phyloP scores from a whole-genome alignment of 2,113 vertebrate genomes.

The Pimephales promelas region DNA sequence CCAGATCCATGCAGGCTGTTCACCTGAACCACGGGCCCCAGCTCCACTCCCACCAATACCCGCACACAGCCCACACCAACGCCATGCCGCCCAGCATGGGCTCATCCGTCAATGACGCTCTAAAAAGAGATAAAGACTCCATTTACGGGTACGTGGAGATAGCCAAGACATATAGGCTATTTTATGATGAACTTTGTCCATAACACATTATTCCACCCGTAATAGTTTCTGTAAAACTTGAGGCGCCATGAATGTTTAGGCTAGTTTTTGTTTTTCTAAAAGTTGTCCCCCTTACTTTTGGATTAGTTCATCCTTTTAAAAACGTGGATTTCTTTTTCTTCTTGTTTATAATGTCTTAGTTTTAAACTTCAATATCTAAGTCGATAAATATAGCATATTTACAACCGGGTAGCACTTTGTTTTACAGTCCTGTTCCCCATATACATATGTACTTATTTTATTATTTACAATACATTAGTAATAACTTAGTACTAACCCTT shows the following conservation, averaged over 20 bases:
- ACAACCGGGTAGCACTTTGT: not conserved
- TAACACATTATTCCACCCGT: constrained; percentile 25
- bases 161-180: constrained; percentile 24
- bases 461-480: too few species aligned
- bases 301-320: not conserved
- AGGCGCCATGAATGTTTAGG: constrained; percentile 5
- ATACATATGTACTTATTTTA: too few species aligned
- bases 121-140: constrained; percentile 99
- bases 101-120: constrained; percentile 96
- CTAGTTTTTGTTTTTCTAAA: not conserved
- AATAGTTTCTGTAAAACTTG: not conserved
- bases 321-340: too few species aligned
- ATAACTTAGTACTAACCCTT: too few species aligned
- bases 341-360: too few species aligned
- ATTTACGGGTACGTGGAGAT: constrained; percentile 93
- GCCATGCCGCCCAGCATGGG: constrained; percentile 96
- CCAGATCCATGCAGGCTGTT: constrained; percentile 96
- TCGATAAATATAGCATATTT: not conserved
- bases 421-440: too few species aligned
- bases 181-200: not conserved
- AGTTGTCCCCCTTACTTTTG: not conserved
- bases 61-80: constrained; percentile 95
- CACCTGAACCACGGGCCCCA: constrained; percentile 98
- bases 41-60: constrained; percentile 96
- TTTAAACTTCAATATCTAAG: not conserved